Conservation (phyloP, 2,888 invertebrate species). For the Chouioia cunea region DNA sequence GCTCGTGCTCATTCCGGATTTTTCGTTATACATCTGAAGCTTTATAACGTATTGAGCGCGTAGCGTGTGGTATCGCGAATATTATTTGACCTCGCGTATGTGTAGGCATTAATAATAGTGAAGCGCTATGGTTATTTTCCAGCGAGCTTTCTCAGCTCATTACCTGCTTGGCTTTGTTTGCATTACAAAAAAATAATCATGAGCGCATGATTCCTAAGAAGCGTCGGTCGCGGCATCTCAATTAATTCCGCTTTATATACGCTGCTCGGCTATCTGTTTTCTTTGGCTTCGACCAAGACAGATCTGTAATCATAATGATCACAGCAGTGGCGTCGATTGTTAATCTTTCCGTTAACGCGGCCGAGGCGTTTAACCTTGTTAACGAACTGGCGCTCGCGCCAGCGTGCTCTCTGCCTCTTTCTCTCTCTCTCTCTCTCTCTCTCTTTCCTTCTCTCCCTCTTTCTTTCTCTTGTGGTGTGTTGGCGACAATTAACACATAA, state of each 20-base stretch:
- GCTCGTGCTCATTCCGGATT: no score
- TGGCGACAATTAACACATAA: no score
- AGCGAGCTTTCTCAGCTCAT: slow-evolving; percentile 30
- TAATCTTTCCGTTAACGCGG: slow-evolving; percentile 68
- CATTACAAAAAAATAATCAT: slow-evolving; percentile 36
- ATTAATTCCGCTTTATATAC: slow-evolving; percentile 45
- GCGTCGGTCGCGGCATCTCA: no score
- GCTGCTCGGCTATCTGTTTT: slow-evolving; percentile 24
- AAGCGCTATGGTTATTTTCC: slow-evolving; percentile 2
- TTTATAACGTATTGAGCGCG: no score
- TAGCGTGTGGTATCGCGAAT: no score
- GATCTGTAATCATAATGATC: slow-evolving; percentile 65
- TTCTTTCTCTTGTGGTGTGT: no score
- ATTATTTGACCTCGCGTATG: no score
- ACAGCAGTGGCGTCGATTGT: slow-evolving; percentile 59
- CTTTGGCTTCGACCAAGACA: slow-evolving; percentile 24
- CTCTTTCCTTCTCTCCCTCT: slow-evolving; percentile 37
- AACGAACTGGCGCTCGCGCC: slow-evolving; percentile 58
- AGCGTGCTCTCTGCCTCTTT: no score
- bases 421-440: slow-evolving; percentile 36
- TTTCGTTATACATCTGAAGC: no score
- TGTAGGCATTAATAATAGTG: slow-evolving; percentile 10
- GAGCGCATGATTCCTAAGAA: slow-evolving; percentile 26
- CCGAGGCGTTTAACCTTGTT: slow-evolving; percentile 69
- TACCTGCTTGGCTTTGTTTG: slow-evolving; percentile 30